Conservation (phyloP, 2,888 invertebrate genomes). For the Formica aserva region DNA sequence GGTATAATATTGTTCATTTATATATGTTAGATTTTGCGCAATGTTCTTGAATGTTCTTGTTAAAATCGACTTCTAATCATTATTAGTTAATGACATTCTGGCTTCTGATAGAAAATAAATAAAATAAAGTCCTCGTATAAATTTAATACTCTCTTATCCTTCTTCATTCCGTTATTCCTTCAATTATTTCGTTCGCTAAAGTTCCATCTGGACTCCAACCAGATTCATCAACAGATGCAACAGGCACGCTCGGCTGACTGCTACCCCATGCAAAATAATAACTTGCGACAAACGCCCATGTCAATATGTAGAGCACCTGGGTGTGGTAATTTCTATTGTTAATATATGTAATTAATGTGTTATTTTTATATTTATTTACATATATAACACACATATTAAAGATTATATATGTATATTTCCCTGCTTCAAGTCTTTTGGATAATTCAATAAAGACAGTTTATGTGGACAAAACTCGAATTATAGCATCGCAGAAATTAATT, state of each 20-base stretch:
- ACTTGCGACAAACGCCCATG: constrained; percentile 74
- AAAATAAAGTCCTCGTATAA: background rate
- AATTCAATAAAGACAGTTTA: background rate
- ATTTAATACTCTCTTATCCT: background rate
- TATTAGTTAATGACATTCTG: background rate
- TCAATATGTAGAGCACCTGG: constrained; percentile 61
- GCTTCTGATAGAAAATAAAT: background rate
- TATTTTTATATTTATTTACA: background rate
- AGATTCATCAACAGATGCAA: constrained; percentile 75
- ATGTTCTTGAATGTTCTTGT: background rate
- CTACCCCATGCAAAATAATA: constrained; percentile 78
- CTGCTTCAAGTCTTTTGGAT: background rate
- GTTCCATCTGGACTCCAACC: constrained; percentile 80
- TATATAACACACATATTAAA: background rate
- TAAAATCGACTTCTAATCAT: background rate
- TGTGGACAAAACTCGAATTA: background rate
- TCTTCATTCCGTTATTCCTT: background rate
- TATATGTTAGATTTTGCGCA: constrained; percentile 17
- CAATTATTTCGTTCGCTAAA: constrained; percentile 59
- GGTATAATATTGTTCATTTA: constrained; percentile 18
- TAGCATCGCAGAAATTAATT: background rate
- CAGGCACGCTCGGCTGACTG: constrained; percentile 64
- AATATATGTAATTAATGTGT: background rate
- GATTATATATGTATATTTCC: background rate
- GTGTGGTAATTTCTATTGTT: background rate